Base-by-base conservation (phyloP, 1,140 invertebrate genomes). In the Zaprionus taronus region DNA sequence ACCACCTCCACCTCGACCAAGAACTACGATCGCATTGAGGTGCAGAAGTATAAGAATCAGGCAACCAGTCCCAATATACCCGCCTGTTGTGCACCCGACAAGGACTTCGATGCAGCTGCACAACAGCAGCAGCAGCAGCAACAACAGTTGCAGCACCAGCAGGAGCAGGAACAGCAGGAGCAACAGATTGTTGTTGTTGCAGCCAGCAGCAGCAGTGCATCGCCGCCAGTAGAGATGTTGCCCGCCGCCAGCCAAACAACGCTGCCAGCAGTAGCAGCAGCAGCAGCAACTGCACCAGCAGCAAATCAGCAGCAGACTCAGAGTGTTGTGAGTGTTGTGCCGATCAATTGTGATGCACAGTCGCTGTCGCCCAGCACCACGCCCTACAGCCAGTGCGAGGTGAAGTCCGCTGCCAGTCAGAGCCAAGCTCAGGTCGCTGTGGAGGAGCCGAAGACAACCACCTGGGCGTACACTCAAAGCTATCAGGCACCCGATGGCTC, bases 51-150 rank as follows among this genome's bases (percentile, higher is more conserved):
- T 60, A 93, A 92, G 70, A 91, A 93, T 64, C 92, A 93, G 82
- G 91, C 92, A 24, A 93, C 92, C 61, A 93, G 92, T 87, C 92
- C 92, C 36, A 93, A 93, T 36, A 92, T 93, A 72, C 92, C 92
- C 34, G 81, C 75, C 63, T 90, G 84, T 51, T 89, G 84, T 89
- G 81, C 77, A 3, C 65, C 56, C 26, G 72, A 67, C n/a, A 80
- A 90, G 64, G 80, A 81, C 26, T 70, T 74, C 11, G 84, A 89
- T 5, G 15, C 38, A 24, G 75, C 55, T 14, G 38, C 72, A 15
- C 60, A 56, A 22, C 74, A 53, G 7, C 53, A 60, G 12, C 55
- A 62, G 22, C 69, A 41, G 26, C 73, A 56, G 11, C 58, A 44
- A 7, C 44, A 61, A 44, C 71, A 71, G 77, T 78, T 20, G 5